phyloP scores from a whole-genome alignment of 2,113 vertebrate genomes.

The Sprattus sprattus region DNA sequence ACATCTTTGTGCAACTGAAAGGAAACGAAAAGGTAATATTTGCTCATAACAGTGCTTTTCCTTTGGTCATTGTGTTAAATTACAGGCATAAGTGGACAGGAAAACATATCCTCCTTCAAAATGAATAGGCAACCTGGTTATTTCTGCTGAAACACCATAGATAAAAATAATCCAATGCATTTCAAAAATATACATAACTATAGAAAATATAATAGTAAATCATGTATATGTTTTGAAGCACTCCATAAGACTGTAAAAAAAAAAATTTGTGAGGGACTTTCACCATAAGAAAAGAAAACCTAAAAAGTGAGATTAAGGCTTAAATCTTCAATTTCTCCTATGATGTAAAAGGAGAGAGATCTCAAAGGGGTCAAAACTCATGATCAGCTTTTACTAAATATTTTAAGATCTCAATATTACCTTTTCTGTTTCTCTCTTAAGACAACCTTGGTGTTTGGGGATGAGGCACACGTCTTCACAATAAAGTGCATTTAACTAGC shows the following conservation, averaged over 20 bases:
- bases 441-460: no score
- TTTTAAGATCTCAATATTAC: no score
- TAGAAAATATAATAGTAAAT: neutral
- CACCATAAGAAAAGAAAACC: neutral
- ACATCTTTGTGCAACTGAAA: neutral
- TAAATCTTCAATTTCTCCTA: no score
- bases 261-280: neutral
- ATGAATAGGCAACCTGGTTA: neutral
- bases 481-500: no score
- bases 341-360: no score
- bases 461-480: no score
- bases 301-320: no score
- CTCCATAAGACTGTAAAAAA: neutral
- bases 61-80: neutral
- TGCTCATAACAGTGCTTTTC: constrained; percentile 6
- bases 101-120: constrained; percentile 1
- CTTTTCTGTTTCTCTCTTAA: no score
- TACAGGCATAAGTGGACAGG: neutral
- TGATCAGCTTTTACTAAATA: no score
- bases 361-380: no score
- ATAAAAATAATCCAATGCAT: neutral
- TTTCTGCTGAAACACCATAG: neutral
- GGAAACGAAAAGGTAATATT: neutral
- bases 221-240: neutral
- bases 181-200: neutral